These are phyloP conservation scores for Danaus plexippus DNA, from an alignment of 1,140 invertebrate species.

Conservation along the genomic window DNA sequence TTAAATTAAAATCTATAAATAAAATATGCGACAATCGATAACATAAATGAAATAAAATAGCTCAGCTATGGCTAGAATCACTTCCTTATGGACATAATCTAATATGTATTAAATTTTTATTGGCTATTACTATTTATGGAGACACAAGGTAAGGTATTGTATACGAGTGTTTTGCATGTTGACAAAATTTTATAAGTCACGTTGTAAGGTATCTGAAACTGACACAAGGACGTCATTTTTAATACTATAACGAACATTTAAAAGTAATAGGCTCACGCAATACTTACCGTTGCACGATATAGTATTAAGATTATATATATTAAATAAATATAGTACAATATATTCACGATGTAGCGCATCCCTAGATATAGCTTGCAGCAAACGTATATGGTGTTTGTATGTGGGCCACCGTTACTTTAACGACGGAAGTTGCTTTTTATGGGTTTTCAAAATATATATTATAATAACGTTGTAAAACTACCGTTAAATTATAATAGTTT, in stretches of 20 bases:
- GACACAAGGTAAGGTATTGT: too few relatives aligned
- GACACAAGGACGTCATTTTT: slow-evolving; percentile 40
- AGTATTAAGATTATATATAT: too few relatives aligned
- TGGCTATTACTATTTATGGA: too few relatives aligned
- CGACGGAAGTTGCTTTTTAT: not conserved
- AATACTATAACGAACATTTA: slow-evolving; percentile 8
- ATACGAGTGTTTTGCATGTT: too few relatives aligned
- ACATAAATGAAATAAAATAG: not conserved
- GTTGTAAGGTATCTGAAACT: slow-evolving; percentile 48
- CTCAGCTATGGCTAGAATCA: not conserved
- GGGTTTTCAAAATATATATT: not conserved
- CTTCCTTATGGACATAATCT: not conserved
- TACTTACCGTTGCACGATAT: too few relatives aligned
- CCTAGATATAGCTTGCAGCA: not conserved
- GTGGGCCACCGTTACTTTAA: slow-evolving; percentile 39
- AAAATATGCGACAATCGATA: not conserved
- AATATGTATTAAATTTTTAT: too few relatives aligned
- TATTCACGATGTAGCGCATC: too few relatives aligned
- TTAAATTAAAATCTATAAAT: not conserved
- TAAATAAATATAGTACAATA: too few relatives aligned
- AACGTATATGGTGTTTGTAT: slow-evolving; percentile 31
- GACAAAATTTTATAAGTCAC: slow-evolving; percentile 18
- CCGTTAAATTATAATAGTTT: too few relatives aligned
- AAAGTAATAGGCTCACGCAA: not conserved
- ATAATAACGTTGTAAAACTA: not conserved